These are phyloP conservation scores for Eupithecia pulchellata DNA, from an alignment of 2,888 invertebrate genomes.

Conservation along the genomic window DNA sequence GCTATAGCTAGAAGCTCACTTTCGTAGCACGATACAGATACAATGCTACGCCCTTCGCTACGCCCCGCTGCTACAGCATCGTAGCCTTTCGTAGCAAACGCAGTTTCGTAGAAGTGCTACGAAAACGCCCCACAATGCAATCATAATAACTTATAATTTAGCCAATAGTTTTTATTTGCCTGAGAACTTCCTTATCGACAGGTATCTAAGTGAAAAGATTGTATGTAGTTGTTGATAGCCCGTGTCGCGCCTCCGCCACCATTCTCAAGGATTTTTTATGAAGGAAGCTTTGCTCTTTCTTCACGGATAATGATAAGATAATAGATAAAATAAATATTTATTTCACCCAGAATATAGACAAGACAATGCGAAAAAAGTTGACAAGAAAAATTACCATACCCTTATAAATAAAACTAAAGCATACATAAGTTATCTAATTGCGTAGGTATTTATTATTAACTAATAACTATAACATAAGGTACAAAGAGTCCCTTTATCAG, in stretches of 20 bases:
- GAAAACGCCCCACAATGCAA: neutral
- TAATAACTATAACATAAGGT: too few species aligned
- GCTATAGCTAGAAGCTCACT: neutral
- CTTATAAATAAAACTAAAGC: too few species aligned
- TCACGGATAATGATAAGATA: too few species aligned
- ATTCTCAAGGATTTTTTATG: neutral
- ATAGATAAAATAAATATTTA: too few species aligned
- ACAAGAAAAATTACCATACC: too few species aligned
- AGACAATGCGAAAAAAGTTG: too few species aligned
- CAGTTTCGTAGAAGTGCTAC: neutral
- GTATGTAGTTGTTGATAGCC: neutral
- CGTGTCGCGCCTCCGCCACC: neutral
- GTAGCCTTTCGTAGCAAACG: neutral
- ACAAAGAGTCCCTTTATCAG: too few species aligned
- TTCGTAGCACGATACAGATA: slow-evolving; percentile 5
- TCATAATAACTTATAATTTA: neutral
- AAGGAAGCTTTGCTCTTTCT: neutral
- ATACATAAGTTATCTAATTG: too few species aligned
- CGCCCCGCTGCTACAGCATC: slow-evolving; percentile 4
- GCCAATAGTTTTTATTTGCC: neutral
- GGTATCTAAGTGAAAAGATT: too few species aligned
- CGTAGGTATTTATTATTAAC: too few species aligned
- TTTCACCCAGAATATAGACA: too few species aligned
- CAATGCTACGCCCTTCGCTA: slow-evolving; percentile 2
- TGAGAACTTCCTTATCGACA: neutral